These are phyloP conservation scores for Cephus rjabovi DNA, from an alignment of 2,888 invertebrate species.

Conservation along the genomic window DNA sequence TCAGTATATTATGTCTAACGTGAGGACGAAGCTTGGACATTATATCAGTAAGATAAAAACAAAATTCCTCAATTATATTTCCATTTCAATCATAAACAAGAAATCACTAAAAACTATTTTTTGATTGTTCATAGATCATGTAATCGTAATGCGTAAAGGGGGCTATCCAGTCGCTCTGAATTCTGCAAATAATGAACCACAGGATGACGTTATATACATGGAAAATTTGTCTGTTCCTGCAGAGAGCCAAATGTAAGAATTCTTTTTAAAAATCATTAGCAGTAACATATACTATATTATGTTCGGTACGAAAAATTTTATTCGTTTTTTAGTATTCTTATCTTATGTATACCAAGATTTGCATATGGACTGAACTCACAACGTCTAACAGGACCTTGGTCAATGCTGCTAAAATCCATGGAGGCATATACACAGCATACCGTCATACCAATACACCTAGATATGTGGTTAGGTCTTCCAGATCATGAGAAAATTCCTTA, in stretches of 20 bases:
- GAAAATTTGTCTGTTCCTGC: constrained; percentile 65
- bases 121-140: constrained; percentile 66
- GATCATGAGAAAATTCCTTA: constrained; percentile 74
- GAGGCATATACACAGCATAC: constrained; percentile 70
- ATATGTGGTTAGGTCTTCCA: constrained; percentile 70
- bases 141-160: constrained; percentile 69
- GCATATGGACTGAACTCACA: constrained; percentile 73
- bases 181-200: constrained; percentile 31
- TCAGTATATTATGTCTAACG: constrained; percentile 69
- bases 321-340: constrained; percentile 69
- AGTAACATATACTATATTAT: not conserved
- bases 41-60: constrained; percentile 67
- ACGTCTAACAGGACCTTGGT: constrained; percentile 69
- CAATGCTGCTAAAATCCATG: constrained; percentile 70
- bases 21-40: constrained; percentile 70
- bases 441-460: constrained; percentile 70
- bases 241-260: constrained; percentile 67
- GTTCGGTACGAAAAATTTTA: constrained; percentile 8
- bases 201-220: constrained; percentile 45
- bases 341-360: constrained; percentile 69
- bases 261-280: not conserved
- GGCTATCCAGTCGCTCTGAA: constrained; percentile 69
- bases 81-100: too few species aligned
- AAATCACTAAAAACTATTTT: too few species aligned
- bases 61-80: too few species aligned